These are phyloP conservation scores for Ctenopoma kingsleyae DNA, from an alignment of 2,797 vertebrate species.

Conservation along the genomic window DNA sequence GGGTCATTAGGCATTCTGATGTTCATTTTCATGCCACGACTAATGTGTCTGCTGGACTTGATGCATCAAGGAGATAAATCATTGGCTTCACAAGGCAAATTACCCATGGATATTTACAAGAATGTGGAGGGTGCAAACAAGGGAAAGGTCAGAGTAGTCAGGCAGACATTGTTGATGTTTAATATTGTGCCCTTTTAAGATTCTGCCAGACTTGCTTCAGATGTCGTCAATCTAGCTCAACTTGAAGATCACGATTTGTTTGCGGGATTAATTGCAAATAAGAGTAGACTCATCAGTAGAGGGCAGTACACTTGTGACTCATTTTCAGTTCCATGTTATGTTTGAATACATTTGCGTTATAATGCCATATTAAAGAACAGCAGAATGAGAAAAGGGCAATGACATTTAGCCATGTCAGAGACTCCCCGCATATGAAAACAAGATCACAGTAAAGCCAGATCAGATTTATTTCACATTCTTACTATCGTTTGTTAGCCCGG, in stretches of 20 bases:
- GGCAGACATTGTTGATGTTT: constrained; percentile 67
- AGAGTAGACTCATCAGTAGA: constrained; percentile 14
- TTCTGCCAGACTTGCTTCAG: constrained; percentile 52
- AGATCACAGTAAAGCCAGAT: not conserved
- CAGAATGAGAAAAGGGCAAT: not conserved
- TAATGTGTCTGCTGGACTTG: constrained; percentile 66
- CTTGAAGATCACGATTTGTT: constrained; percentile 42
- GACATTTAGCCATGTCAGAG: not conserved
- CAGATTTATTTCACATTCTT: not conserved
- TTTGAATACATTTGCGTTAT: constrained; percentile 13
- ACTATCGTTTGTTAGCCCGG: not conserved
- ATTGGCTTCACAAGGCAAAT: constrained; percentile 72
- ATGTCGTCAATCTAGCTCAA: constrained; percentile 61
- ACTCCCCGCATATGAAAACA: not conserved
- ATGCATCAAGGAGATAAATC: constrained; percentile 73
- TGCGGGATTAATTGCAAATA: constrained; percentile 28
- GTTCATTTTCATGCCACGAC: constrained; percentile 59
- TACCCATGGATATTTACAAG: constrained; percentile 70
- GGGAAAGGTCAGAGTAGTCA: constrained; percentile 76
- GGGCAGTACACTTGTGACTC: constrained; percentile 28
- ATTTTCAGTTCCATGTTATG: constrained; percentile 19
- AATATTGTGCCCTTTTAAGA: constrained; percentile 74
- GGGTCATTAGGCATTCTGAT: constrained; percentile 68
- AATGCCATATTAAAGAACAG: not conserved
- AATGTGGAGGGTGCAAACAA: constrained; percentile 67